Evolutionary conservation across 2,888 invertebrate genomes (phyloP).

Genomic region (Clivina fossor): DNA sequence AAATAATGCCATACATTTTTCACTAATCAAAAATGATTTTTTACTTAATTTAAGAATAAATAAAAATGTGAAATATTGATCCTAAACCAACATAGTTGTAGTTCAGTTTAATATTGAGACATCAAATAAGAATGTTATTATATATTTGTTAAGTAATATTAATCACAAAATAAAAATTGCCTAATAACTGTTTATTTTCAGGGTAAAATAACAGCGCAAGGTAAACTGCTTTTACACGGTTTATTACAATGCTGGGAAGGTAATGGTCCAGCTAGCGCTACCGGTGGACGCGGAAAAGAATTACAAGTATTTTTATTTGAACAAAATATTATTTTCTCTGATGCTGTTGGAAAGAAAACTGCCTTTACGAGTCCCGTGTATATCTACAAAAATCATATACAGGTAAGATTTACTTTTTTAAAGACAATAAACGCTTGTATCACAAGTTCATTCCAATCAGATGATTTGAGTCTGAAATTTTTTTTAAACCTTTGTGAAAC

Average conservation of each 20-base stretch:
- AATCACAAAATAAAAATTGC: no score
- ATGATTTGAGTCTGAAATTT: no score
- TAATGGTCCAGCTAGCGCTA: constrained; percentile 47
- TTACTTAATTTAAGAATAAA: no score
- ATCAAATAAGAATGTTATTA: no score
- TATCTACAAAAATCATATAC: constrained; percentile 93
- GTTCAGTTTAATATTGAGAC: no score
- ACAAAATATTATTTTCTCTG: constrained; percentile 96
- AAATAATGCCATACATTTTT: no score
- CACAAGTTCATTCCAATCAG: no score
- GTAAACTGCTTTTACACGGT: constrained; percentile 88
- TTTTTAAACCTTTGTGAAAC: no score
- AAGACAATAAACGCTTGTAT: constrained; percentile 14
- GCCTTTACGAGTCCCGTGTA: constrained; percentile 93
- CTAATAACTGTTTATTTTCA: constrained; percentile 59
- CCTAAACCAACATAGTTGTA: no score
- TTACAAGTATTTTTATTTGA: constrained; percentile 97
- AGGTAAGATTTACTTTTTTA: constrained; percentile 63
- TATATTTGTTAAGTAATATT: no score
- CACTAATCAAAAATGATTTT: no score
- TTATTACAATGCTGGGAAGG: constrained; percentile 72
- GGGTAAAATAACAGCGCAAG: constrained; percentile 97
- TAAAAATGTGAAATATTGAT: no score
- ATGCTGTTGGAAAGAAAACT: constrained; percentile 87
- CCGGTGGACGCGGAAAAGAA: constrained; percentile 68